phyloP scores from a whole-genome alignment of 2,888 invertebrate species.

The Hirtodrosophila histrioides region DNA sequence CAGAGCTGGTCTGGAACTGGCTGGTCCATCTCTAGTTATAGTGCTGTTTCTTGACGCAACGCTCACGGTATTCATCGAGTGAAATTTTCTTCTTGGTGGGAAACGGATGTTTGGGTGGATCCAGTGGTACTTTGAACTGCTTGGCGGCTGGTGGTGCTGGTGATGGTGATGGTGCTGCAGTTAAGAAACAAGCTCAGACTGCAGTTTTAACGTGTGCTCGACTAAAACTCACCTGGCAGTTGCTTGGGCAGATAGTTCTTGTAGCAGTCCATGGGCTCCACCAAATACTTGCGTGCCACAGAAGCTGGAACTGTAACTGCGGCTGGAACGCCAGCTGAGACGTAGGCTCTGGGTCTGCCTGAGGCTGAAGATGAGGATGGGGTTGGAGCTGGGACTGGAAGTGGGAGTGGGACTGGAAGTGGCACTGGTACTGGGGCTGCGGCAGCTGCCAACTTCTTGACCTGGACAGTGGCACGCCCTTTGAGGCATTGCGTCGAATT shows the following conservation, averaged over 20 bases:
- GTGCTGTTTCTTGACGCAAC: conserved; percentile 3
- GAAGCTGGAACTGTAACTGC: too few species aligned
- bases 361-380: too few species aligned
- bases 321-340: too few species aligned
- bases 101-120: not conserved
- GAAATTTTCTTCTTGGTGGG: conserved; percentile 31
- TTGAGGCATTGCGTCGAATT: too few species aligned
- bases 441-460: not conserved
- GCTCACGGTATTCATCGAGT: conserved; percentile 37
- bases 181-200: too few species aligned
- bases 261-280: conserved; percentile 38
- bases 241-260: conserved; percentile 18
- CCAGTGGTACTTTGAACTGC: not conserved
- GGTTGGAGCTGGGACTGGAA: too few species aligned
- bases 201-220: too few species aligned
- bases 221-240: conserved; percentile 4
- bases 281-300: conserved; percentile 9
- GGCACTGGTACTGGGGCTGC: not conserved
- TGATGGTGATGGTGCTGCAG: too few species aligned
- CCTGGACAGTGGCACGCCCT: not conserved
- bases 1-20: too few species aligned
- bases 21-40: not conserved
- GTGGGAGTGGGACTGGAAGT: too few species aligned
- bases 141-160: not conserved
- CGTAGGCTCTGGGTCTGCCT: too few species aligned